A percentile compares a stretch with the other conserved stretches of the same genome.
These are phyloP conservation scores for Plagodis dolabraria DNA, from an alignment of 2,888 invertebrate genomes.

Conservation along the genomic window DNA sequence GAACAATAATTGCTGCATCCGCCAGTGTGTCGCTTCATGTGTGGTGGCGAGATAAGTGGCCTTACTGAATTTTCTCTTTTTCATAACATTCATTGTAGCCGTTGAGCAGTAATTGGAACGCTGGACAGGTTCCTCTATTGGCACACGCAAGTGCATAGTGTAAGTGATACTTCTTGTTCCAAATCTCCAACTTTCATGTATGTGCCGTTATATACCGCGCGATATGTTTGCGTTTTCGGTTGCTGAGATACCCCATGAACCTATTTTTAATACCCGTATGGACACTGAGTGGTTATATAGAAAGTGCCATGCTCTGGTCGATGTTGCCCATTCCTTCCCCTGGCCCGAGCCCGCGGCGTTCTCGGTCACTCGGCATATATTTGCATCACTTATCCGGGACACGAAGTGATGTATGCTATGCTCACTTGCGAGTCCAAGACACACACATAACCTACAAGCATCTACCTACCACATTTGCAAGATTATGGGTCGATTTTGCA, in stretches of 20 bases:
- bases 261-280: conserved; percentile 72
- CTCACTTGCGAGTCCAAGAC: conserved; percentile 68
- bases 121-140: conserved; percentile 79
- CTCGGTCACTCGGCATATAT: conserved; percentile 51
- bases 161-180: conserved; percentile 85
- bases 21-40: conserved; percentile 79
- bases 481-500: conserved; percentile 86
- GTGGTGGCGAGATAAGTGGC: conserved; percentile 79
- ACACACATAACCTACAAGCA: conserved; percentile 62
- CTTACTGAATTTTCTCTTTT: conserved; percentile 82
- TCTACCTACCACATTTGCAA: conserved; percentile 67
- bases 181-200: conserved; percentile 84
- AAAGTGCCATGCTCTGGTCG: conserved; percentile 85
- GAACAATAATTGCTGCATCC: conserved; percentile 71
- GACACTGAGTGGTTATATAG: conserved; percentile 71
- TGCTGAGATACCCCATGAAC: conserved; percentile 72
- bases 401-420: conserved; percentile 67
- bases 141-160: conserved; percentile 84
- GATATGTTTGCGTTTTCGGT: conserved; percentile 81
- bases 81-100: conserved; percentile 68
- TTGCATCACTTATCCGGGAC: conserved; percentile 58
- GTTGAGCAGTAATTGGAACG: conserved; percentile 74
- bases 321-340: conserved; percentile 70
- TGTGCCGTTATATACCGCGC: conserved; percentile 78
- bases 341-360: conserved; percentile 47